These are phyloP conservation scores for Drosophila acutilabella DNA, from an alignment of 2,888 invertebrate species.

Conservation along the genomic window DNA sequence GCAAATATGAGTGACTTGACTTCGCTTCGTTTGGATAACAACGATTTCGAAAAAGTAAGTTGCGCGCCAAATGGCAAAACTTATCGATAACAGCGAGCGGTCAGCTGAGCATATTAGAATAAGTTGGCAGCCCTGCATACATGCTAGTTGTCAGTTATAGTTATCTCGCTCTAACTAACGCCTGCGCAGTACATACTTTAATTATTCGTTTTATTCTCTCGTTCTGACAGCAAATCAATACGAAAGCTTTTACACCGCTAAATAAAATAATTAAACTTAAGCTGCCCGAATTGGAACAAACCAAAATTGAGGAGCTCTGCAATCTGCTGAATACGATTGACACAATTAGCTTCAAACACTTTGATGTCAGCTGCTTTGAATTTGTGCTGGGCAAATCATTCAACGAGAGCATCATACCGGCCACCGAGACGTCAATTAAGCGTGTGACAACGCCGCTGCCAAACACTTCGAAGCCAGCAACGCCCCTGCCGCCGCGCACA, in stretches of 20 bases:
- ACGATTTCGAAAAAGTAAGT: conserved; percentile 82
- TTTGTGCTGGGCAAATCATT: conserved; percentile 83
- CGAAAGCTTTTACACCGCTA: conserved; percentile 83
- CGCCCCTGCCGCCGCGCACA: conserved; percentile 55
- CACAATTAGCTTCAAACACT: conserved; percentile 82
- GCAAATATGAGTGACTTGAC: conserved; percentile 81
- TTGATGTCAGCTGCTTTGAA: conserved; percentile 84
- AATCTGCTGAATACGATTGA: conserved; percentile 83
- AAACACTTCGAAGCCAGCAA: conserved; percentile 48
- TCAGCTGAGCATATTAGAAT: not conserved
- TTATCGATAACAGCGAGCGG: conserved; percentile 50
- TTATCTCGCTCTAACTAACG: conserved; percentile 51
- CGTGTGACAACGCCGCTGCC: conserved; percentile 40
- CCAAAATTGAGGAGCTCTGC: conserved; percentile 81
- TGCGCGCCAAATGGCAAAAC: conserved; percentile 25
- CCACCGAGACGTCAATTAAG: conserved; percentile 77
- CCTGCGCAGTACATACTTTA: conserved; percentile 23
- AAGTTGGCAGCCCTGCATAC: conserved; percentile 50
- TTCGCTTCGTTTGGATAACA: conserved; percentile 83
- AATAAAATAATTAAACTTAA: conserved; percentile 83
- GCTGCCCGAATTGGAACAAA: conserved; percentile 81
- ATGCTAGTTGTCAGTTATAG: conserved; percentile 15
- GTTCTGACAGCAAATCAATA: conserved; percentile 83
- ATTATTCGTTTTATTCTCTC: conserved; percentile 30
- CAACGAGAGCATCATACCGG: conserved; percentile 82